Evolutionary conservation across 2,113 vertebrate species (phyloP).

Genomic region (Equus przewalskii): DNA sequence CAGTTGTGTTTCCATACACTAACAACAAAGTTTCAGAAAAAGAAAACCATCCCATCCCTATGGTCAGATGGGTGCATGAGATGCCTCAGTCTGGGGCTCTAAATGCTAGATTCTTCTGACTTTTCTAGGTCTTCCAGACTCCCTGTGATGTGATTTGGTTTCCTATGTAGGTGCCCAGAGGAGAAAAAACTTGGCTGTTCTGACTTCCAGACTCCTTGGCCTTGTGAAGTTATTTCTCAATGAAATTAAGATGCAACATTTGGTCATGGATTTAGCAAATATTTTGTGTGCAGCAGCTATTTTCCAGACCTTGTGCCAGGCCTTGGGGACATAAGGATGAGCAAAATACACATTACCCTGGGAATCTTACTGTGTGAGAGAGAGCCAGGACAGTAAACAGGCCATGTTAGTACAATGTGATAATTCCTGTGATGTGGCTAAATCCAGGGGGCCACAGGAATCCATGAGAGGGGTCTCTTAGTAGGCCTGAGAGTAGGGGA

Average conservation of each 20-base stretch:
- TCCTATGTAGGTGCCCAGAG: neutral
- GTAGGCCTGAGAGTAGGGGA: no score
- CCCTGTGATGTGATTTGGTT: neutral
- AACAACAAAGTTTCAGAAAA: neutral
- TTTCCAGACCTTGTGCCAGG: neutral
- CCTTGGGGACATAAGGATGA: neutral
- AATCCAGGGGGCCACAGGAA: fast-evolving
- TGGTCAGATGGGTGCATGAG: neutral
- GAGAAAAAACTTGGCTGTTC: neutral
- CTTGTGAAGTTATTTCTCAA: neutral
- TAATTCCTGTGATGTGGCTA: neutral
- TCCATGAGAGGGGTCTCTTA: neutral
- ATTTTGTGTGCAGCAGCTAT: neutral
- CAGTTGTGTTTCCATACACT: neutral
- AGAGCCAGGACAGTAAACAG: no score
- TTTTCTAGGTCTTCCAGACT: neutral
- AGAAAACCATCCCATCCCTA: neutral
- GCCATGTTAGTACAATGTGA: no score
- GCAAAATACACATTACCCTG: fast-evolving
- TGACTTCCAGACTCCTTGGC: neutral
- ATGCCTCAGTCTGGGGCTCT: neutral
- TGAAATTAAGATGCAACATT: neutral
- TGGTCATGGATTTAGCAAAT: neutral
- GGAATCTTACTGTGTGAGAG: neutral
- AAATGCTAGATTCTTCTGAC: neutral